Base-by-base conservation (phyloP, 2,113 vertebrate species). In the Otus sunia region DNA sequence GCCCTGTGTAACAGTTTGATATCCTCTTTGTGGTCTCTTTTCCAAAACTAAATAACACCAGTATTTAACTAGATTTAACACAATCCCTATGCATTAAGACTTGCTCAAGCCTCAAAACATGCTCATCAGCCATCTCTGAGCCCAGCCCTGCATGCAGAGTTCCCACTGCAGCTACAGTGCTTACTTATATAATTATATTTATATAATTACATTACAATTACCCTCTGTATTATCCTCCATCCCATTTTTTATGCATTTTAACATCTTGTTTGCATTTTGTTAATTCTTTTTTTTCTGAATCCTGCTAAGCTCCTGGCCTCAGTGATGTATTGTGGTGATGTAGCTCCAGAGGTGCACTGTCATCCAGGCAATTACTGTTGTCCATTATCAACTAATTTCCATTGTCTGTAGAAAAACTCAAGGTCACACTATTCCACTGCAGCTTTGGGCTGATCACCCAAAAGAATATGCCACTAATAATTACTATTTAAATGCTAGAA, bases 201-300 rank as follows among this genome's bases (percentile, higher is more conserved):
- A 60, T 92, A 95, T 87, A 84, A 96, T 94, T 90, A 88, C 88
- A 92, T 92, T 92, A 91, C 84, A 89, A 97, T 94, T 96, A 80
- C 34, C 37, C 67, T 73, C 81, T 50, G 27, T 66, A 86, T 93
- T 96, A 94, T 91, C 73, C 62, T 79, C 66, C 34, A 56, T 85
- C 39, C 53, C 13, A 63, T 92, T 94, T 95, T 77, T 78, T 20
- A 94, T n/a, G 23, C 69, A 76, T 95, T 89, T 94, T 76, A 87
- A 87, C 83, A 81, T 92, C 82, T 88, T 90, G 85, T 90, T 90
- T 92, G 67, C 53, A 74, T 94, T 96, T 64, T 91, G 56, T 91
- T 89, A 85, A 68, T 84, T 92, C 64, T 8, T 8, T 55, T 92
- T 53, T 66, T 62, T 30, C 79, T 30, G 58, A 92, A 79, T 87